A percentile compares a stretch with the other conserved stretches of the same genome.
These are phyloP conservation scores for Spea bombifrons DNA, from an alignment of 2,113 vertebrate species.

Conservation along the genomic window DNA sequence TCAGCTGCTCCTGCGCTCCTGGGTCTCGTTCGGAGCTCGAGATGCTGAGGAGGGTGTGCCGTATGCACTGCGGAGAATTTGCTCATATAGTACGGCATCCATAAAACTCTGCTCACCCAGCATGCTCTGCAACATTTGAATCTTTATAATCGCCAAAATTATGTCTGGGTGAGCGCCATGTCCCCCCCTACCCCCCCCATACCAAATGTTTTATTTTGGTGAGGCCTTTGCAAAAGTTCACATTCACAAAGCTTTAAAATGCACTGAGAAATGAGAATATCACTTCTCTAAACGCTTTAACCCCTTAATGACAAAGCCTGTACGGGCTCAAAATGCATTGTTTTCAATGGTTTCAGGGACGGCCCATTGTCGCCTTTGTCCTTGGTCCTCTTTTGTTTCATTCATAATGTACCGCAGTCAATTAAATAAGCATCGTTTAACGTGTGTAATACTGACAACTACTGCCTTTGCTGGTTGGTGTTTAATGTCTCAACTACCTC, in stretches of 20 bases:
- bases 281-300: no score
- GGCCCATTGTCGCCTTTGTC: no score
- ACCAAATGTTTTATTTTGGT: background rate
- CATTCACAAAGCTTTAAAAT: background rate
- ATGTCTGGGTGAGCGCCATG: background rate
- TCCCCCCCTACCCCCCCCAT: background rate
- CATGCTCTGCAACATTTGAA: slow-evolving; percentile 17
- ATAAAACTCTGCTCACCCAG: slow-evolving; percentile 4
- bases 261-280: no score
- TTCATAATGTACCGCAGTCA: no score
- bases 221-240: background rate
- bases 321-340: no score
- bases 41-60: slow-evolving; percentile 57
- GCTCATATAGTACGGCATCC: slow-evolving; percentile 40
- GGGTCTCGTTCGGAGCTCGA: slow-evolving; percentile 65
- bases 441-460: background rate
- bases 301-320: no score
- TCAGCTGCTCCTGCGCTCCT: slow-evolving; percentile 70
- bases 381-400: no score
- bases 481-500: background rate
- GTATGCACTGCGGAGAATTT: slow-evolving; percentile 56
- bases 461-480: background rate
- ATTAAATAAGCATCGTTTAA: no score
- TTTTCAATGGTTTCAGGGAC: no score
- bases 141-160: slow-evolving; percentile 12